Conservation (phyloP, 1,140 invertebrate genomes). For the Lucilia cuprina region DNA sequence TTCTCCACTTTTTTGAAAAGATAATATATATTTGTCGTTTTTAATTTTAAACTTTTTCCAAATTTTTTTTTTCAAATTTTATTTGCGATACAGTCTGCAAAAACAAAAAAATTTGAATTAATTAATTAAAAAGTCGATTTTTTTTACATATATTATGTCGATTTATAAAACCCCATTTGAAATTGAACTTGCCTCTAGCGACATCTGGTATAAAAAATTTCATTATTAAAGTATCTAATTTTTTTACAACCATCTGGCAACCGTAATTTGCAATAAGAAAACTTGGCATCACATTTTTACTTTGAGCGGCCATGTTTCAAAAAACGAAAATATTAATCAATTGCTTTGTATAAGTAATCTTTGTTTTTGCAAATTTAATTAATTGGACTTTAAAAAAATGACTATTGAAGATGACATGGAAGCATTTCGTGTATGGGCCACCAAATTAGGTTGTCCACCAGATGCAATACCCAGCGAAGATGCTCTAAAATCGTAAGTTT, state of each 20-base stretch:
- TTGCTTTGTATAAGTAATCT: not conserved
- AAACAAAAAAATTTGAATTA: too few relatives aligned
- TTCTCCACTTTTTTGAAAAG: too few relatives aligned
- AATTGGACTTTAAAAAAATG: slow-evolving; percentile 18
- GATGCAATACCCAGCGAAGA: slow-evolving; percentile 48
- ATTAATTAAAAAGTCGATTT: too few relatives aligned
- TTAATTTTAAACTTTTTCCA: too few relatives aligned
- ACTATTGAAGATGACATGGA: slow-evolving; percentile 44
- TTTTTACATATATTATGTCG: too few relatives aligned
- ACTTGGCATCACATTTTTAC: not conserved
- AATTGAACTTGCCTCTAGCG: too few relatives aligned
- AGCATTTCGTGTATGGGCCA: slow-evolving; percentile 50
- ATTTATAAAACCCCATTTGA: too few relatives aligned
- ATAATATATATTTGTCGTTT: too few relatives aligned
- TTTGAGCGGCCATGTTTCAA: not conserved
- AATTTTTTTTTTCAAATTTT: too few relatives aligned
- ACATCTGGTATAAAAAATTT: not conserved
- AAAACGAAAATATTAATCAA: not conserved
- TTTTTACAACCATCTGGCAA: not conserved
- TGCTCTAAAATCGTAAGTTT: slow-evolving; percentile 51
- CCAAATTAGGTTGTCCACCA: slow-evolving; percentile 50
- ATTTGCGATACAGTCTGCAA: too few relatives aligned
- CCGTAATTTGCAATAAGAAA: not conserved
- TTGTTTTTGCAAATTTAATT: not conserved
- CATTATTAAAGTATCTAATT: too few relatives aligned